Evolutionary conservation across 2,888 invertebrate genomes (phyloP).

Genomic region (Cheilosia vernalis): DNA sequence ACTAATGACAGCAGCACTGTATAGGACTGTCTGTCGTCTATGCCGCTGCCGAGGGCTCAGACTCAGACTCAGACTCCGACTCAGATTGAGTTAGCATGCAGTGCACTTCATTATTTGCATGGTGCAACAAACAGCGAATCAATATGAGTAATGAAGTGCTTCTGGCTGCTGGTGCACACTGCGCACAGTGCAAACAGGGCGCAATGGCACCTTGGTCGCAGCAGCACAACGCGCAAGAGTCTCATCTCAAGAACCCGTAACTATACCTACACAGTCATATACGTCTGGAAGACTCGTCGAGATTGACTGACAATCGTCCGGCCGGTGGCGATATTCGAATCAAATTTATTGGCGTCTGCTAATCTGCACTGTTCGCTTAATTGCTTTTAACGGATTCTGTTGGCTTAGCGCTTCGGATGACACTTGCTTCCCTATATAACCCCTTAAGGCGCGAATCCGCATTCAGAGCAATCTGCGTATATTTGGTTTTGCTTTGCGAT

Average conservation of each 20-base stretch:
- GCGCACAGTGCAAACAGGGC: conserved; percentile 34
- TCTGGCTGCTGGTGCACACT: conserved; percentile 35
- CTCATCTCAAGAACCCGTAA: conserved; percentile 68
- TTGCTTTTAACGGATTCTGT: conserved; percentile 75
- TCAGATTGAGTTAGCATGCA: conserved; percentile 71
- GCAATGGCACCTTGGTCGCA: conserved; percentile 53
- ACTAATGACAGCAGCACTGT: conserved; percentile 64
- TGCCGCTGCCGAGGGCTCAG: conserved; percentile 23
- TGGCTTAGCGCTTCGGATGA: conserved; percentile 67
- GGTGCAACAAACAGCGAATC: conserved; percentile 69
- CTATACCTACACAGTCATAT: neutral
- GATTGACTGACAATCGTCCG: conserved; percentile 60
- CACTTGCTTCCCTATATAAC: neutral
- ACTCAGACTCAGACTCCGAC: too few species aligned
- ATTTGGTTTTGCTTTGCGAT: conserved; percentile 38
- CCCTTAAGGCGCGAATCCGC: conserved; percentile 40
- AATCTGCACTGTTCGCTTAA: conserved; percentile 74
- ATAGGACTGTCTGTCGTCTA: conserved; percentile 46
- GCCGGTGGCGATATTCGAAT: conserved; percentile 64
- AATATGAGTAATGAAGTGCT: conserved; percentile 75
- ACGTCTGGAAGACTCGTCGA: conserved; percentile 36
- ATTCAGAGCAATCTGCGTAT: conserved; percentile 68
- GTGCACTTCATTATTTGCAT: conserved; percentile 72
- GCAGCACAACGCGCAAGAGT: conserved; percentile 6
- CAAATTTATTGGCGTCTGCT: conserved; percentile 75